Evolutionary conservation across 2,113 vertebrate genomes (phyloP), one percentile per base, ranked within the genome.

Genomic region (Empidonax traillii): DNA sequence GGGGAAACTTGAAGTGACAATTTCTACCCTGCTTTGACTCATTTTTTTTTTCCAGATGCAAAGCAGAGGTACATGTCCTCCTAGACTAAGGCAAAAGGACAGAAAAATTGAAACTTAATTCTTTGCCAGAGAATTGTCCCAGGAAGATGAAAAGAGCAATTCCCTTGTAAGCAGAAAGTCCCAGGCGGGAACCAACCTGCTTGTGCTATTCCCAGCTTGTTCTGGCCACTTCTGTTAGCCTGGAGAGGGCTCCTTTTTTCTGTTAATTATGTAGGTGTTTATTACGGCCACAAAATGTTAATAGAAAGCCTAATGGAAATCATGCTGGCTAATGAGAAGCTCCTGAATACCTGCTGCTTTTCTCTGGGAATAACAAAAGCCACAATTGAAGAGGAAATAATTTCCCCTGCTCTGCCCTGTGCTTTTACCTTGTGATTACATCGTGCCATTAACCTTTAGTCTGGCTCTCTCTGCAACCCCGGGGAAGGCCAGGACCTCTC

Each of bases 261-360:
- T 86, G 72, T 78, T 92, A 93, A 89, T 96, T 94, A 95, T 81
- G 86, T 71, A 92, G 88, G 86, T 96, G 96, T 94, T 96, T 95
- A 96, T 94, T 96, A 88, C 0, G 4, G 76, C 53, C 90, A 95
- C 92, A 95, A 92, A 95, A 97, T 72, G 66, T 89, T 95, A 96
- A 87, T 86, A 95, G 93, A 49, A 69, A 93, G 73, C 52, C 93
- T 94, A 90, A 95, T 95, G 92, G 92, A 86, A 97, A 95, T 90
- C 83, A 77, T 47, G 79, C 87, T 96, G 92, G 76, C 93, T 96
- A 97, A 96, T 94, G 82, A 93, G 94, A 78, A 92, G 61, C 90
- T 84, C 79, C 95, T 90, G 76, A 67, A 88, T 86, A 71, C 83
- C 85, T 89, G 76, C 88, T 94, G 90, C 56, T 93, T 89, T 94